Percentiles rank a stretch among this genome's conserved stretches.
These are phyloP conservation scores for Agrochola macilenta DNA, from an alignment of 2,888 invertebrate genomes.

Conservation along the genomic window DNA sequence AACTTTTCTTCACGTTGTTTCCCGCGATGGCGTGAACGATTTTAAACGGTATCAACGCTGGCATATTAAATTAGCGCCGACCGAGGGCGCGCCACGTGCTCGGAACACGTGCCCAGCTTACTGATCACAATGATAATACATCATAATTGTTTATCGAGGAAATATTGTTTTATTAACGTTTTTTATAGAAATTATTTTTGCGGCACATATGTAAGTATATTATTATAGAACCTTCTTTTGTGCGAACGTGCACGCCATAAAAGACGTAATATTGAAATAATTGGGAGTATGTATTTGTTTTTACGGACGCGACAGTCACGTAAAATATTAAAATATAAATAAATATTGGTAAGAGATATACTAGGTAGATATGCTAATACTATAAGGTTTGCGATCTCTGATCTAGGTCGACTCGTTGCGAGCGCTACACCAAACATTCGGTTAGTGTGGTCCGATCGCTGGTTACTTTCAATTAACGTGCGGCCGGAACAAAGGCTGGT, in stretches of 20 bases:
- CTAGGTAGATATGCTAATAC: background rate
- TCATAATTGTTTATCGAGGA: conserved; percentile 49
- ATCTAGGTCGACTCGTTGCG: conserved; percentile 4
- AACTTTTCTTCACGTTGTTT: conserved; percentile 46
- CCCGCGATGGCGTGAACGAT: conserved; percentile 56
- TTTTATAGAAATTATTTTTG: conserved; percentile 23
- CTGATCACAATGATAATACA: conserved; percentile 53
- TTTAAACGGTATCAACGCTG: conserved; percentile 61
- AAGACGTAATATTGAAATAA: conserved; percentile 13
- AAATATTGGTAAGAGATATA: conserved; percentile 13
- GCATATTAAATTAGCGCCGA: conserved; percentile 59
- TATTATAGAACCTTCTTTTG: background rate
- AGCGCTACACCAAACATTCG: background rate
- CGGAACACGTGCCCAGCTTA: conserved; percentile 45
- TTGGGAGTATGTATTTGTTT: conserved; percentile 1
- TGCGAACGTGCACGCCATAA: conserved; percentile 16
- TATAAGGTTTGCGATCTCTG: conserved; percentile 35
- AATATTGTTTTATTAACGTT: conserved; percentile 39
- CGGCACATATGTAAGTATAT: background rate
- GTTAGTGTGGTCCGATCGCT: conserved; percentile 1
- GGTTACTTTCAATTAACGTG: conserved; percentile 15
- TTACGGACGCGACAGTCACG: conserved; percentile 11
- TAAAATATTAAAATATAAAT: conserved; percentile 32
- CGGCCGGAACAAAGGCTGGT: conserved; percentile 3
- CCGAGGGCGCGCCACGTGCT: conserved; percentile 52